Conservation (phyloP, 1,140 invertebrate genomes). For the Apocrypta bakeri region DNA sequence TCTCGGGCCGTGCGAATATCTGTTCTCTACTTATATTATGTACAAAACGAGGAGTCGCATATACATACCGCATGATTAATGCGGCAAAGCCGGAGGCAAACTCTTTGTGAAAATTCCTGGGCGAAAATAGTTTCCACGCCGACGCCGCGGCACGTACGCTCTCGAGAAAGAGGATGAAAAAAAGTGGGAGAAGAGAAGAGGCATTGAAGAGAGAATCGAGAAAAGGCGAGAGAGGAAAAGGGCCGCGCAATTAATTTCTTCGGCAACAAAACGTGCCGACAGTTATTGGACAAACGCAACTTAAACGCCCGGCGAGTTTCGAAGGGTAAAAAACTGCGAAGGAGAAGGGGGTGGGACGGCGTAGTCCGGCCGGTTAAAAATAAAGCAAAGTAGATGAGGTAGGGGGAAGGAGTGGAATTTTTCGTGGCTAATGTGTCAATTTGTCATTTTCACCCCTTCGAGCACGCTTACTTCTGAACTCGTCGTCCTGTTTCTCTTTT, state of each 20-base stretch:
- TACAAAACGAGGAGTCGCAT: too few relatives aligned
- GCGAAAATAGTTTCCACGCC: neutral
- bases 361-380: slow-evolving; percentile 12
- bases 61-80: too few relatives aligned
- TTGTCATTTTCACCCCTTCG: slow-evolving; percentile 61
- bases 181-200: too few relatives aligned
- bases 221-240: slow-evolving; percentile 11
- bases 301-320: slow-evolving; percentile 34
- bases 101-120: neutral
- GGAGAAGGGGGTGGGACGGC: neutral
- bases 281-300: slow-evolving; percentile 43
- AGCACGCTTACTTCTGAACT: neutral
- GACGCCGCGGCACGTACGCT: too few relatives aligned
- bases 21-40: too few relatives aligned
- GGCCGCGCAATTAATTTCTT: slow-evolving; percentile 39
- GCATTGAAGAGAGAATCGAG: neutral
- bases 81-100: neutral
- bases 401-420: slow-evolving; percentile 52
- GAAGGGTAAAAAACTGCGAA: slow-evolving; percentile 35
- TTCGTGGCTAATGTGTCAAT: slow-evolving; percentile 60
- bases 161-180: neutral
- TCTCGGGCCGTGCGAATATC: too few relatives aligned
- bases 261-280: slow-evolving; percentile 42
- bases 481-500: neutral
- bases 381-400: slow-evolving; percentile 7